Evolutionary conservation across 2,797 vertebrate species (phyloP), one percentile per base, ranked within the genome.

Genomic region (Galagoides demidoff): DNA sequence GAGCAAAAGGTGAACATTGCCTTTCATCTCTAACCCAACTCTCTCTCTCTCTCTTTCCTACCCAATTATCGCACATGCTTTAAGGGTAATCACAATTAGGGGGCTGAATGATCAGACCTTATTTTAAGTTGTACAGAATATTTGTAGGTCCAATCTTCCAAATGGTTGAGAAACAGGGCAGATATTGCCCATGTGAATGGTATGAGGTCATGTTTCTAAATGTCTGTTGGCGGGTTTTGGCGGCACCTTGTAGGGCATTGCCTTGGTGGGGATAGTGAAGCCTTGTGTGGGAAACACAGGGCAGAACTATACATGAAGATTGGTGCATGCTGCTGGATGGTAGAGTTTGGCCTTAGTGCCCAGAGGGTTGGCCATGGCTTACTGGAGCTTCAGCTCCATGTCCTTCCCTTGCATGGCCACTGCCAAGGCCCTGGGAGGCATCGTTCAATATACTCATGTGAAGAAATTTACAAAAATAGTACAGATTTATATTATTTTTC

Each of bases 21-120:
- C 20, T 76, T 93, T 55, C 37, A n/a, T 63, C 27, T 90, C 68
- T 85, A n/a, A 17, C 19, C 4, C 45, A 70, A 0, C 37, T 59
- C 5, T 34, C 3, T 1, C n/a, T 1, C n/a, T 5, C 39, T 5
- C 3, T 22, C 68, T 19, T 27, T 63, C 27, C 4, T 1, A 23
- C 5, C 25, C 12, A 25, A 23, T 27, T 45, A 14, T 66, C 23
- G 34, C 12, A 9, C 17, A 25, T 13, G 70, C 31, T 87, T 37
- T 43, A 55, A 45, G 22, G 14, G 31, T 79, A 29, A 27, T 89
- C 55, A 78, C 17, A 68, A 49, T 39, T n/a, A 49, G 61, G 31
- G 64, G 61, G 13, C 43, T 78, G 63, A 83, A 37, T 45, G 63
- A 2, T 76, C 23, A 16, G 19, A 29, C 16, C 8, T 84, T 34